Evolutionary conservation across 2,797 vertebrate species (phyloP).

Genomic region (Lemur catta): DNA sequence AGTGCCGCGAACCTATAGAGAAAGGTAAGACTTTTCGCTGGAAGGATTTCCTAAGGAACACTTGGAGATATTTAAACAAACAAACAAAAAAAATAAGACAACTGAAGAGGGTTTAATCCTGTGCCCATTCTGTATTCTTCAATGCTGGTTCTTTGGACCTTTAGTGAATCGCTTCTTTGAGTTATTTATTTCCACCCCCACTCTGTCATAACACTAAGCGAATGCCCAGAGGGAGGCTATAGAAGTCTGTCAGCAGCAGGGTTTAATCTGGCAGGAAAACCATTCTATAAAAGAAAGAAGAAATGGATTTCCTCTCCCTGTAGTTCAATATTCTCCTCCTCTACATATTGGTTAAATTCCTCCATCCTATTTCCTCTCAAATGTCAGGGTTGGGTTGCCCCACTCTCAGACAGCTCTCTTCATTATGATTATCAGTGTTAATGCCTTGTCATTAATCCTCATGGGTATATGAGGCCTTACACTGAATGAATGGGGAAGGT

Average conservation of each 20-base stretch:
- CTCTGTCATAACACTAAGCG: neutral
- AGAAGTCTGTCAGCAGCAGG: constrained; percentile 2
- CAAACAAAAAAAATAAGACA: neutral
- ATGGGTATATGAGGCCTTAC: neutral
- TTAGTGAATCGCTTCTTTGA: neutral
- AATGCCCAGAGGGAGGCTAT: constrained; percentile 38
- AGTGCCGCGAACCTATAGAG: constrained; percentile 6
- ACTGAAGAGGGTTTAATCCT: neutral
- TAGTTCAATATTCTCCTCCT: constrained; percentile 59
- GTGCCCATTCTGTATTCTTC: neutral
- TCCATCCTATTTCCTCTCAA: constrained; percentile 26
- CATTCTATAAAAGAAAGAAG: constrained; percentile 37
- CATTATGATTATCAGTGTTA: constrained; percentile 65
- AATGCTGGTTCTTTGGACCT: neutral
- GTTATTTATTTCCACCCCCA: constrained; percentile 24
- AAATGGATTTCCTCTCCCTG: constrained; percentile 37
- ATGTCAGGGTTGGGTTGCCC: constrained; percentile 29
- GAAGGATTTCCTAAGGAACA: neutral
- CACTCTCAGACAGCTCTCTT: constrained; percentile 50
- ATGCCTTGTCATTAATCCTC: constrained; percentile 65
- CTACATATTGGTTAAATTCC: constrained; percentile 23
- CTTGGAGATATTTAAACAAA: neutral
- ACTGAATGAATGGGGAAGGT: constrained; percentile 50
- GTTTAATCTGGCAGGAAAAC: constrained; percentile 31
- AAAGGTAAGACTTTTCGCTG: neutral